Base-by-base conservation (phyloP, 2,888 invertebrate species). In the Autographa gamma region DNA sequence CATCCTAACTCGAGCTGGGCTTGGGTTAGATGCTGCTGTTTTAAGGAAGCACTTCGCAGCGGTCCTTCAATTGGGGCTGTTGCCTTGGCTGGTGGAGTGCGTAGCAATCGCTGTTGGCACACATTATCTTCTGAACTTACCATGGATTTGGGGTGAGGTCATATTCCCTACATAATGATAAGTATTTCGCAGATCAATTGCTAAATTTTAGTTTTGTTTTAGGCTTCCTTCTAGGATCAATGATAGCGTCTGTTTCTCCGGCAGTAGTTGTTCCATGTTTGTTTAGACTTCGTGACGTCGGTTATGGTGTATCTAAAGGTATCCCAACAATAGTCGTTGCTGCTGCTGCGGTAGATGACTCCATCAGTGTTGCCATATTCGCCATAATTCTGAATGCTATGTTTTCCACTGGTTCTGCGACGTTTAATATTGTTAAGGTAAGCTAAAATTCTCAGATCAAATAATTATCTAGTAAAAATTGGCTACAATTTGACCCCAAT, bases 181-280 rank as follows among this genome's bases (percentile, higher is more conserved):
- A 34, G 34, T 34, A 34, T 34, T 34, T 34, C 14, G 0, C 0
- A 43, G 43, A 16, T 43, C 5, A 0, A 43, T 43, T 43, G 5
- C 14, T 16, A 43, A 43, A 16, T 9, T 11, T 3, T 41, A 14
- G 4, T 16, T 59, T 48, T 31, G 13, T 67, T 63, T 61, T 32
- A 96, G 96, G 89, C 63, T 96, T 98, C 78, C 96, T 98, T 71
- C 93, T 98, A 43, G 98, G 98, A 25, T 97, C 97, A 71, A 97
- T 98, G 86, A 96, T 98, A 78, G 98, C 98, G 0, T 98, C 98
- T 1, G 98, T 98, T 0, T 98, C 98, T 0, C 98, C 98, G 7
- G 98, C 98, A 9, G 98, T 99, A 5, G 98, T 98, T 11, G 98
- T 99, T 0, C 98, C 98, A 0, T 97, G 98, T 83, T 96, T 98